Conservation (phyloP, 1,140 invertebrate species). For the Dendroctonus ponderosae region DNA sequence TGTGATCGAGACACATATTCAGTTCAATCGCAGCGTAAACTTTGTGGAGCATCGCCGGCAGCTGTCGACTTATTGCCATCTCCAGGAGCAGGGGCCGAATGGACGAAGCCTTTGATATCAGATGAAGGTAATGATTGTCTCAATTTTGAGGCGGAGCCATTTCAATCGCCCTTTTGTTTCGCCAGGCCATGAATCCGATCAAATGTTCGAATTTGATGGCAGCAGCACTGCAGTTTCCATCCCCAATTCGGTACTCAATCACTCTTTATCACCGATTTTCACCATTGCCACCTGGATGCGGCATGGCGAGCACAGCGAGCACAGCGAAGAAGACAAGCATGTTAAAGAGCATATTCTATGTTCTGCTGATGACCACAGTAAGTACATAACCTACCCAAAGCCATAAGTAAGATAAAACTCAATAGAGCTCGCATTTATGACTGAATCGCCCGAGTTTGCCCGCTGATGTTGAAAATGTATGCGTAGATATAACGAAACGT, state of each 20-base stretch:
- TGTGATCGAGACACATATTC: slow-evolving; percentile 92
- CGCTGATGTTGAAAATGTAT: too few relatives aligned
- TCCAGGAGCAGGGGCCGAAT: slow-evolving; percentile 74
- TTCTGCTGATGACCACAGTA: slow-evolving; percentile 93
- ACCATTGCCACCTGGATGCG: slow-evolving; percentile 92
- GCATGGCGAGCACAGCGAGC: slow-evolving; percentile 62
- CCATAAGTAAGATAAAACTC: too few relatives aligned
- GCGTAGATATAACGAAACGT: too few relatives aligned
- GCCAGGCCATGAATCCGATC: slow-evolving; percentile 69
- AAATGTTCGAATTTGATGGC: slow-evolving; percentile 94
- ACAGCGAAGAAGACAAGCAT: slow-evolving; percentile 76
- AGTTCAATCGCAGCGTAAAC: slow-evolving; percentile 82
- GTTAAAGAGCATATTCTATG: slow-evolving; percentile 94
- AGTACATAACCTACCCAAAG: slow-evolving; percentile 50
- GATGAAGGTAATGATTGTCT: slow-evolving; percentile 69
- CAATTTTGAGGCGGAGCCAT: neutral
- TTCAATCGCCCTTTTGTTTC: neutral
- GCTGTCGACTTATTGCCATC: slow-evolving; percentile 84
- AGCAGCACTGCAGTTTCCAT: slow-evolving; percentile 81
- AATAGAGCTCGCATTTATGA: too few relatives aligned
- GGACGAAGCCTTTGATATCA: slow-evolving; percentile 82
- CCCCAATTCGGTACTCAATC: slow-evolving; percentile 70
- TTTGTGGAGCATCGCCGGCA: slow-evolving; percentile 71
- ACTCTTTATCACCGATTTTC: slow-evolving; percentile 76
- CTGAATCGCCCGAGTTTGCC: too few relatives aligned